Conservation (phyloP, 2,888 invertebrate species). For the Odontomyia ornata region DNA sequence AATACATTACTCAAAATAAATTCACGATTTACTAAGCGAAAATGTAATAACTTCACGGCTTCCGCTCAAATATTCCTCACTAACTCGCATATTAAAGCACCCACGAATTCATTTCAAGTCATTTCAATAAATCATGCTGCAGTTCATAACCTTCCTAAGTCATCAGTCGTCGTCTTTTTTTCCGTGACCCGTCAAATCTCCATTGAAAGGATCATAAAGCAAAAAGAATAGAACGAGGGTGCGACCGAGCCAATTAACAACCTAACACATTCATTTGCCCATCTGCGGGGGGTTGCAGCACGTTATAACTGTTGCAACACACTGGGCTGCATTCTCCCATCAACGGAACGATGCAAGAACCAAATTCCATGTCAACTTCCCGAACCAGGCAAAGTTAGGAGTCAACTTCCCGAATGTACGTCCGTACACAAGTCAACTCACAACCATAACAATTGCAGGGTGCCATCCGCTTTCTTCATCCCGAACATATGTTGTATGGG, state of each 20-base stretch:
- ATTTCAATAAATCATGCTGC: too few relatives aligned
- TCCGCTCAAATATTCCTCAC: too few relatives aligned
- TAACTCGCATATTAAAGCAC: too few relatives aligned
- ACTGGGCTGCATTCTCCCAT: not conserved
- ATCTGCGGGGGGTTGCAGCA: slow-evolving; percentile 23
- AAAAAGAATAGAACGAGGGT: slow-evolving; percentile 36
- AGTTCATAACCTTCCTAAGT: too few relatives aligned
- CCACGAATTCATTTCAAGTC: too few relatives aligned
- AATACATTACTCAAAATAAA: too few relatives aligned
- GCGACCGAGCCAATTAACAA: slow-evolving; percentile 40
- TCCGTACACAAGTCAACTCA: not conserved
- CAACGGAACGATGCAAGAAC: not conserved
- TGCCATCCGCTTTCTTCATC: slow-evolving; percentile 30
- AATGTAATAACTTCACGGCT: too few relatives aligned
- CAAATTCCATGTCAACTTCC: not conserved
- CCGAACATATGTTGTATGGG: slow-evolving; percentile 28
- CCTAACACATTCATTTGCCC: slow-evolving; percentile 20
- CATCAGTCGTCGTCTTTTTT: not conserved
- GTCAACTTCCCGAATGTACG: slow-evolving; percentile 10
- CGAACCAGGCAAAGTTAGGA: not conserved
- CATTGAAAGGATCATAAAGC: slow-evolving; percentile 10
- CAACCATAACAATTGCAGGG: slow-evolving; percentile 37
- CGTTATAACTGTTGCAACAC: slow-evolving; percentile 10
- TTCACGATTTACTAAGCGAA: too few relatives aligned
- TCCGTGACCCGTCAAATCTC: slow-evolving; percentile 32